Evolutionary conservation across 2,888 invertebrate genomes (phyloP), one percentile per base, ranked within the genome.

Genomic region (Gnatocerus cornutus): DNA sequence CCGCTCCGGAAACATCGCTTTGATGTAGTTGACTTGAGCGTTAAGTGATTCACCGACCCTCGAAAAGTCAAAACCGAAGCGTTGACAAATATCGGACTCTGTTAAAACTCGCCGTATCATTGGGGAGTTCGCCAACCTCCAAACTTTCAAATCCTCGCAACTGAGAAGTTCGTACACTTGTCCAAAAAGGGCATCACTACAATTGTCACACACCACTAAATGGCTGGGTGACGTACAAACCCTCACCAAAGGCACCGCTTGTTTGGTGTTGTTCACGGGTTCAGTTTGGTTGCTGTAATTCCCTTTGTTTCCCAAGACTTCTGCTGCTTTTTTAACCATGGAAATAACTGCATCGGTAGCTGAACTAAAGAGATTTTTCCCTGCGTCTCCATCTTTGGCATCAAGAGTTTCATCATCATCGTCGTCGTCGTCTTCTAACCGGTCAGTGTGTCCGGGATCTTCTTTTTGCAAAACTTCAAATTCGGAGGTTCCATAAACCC

Each of bases 401-500:
- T 73, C 72, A 14, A 88, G 53, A 9, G 53, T 62, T 86, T 83
- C 83, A 0, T 66, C 68, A 72, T 91, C 91, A 70, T 92, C 92
- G 71, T 89, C 88, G 75, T 90, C 91, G 71, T 92, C 91, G 29
- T 91, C 88, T 56, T 91, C 91, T 37, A 88, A 89, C 65, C 88
- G 87, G 45, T 87, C 85, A n/a, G 88, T 87, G 74, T 90, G 91
- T 63, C 88, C 88, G 10, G 91, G 89, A 76, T 91, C 92, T 81
- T 94, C 95, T 59, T 93, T 94, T 82, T 94, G 94, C 52, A 95
- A 85, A 0, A 95, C 95, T 83, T 96, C 95, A 81, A 94, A 95
- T 82, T 97, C 97, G 9, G 96, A 96, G 1, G 95, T 96, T 12
- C 98, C 98, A 81, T 94, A 97, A 0, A 96, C 95, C 71, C 95